These are phyloP conservation scores for Leptodactylus fuscus DNA, from an alignment of 2,113 vertebrate species.

Conservation along the genomic window DNA sequence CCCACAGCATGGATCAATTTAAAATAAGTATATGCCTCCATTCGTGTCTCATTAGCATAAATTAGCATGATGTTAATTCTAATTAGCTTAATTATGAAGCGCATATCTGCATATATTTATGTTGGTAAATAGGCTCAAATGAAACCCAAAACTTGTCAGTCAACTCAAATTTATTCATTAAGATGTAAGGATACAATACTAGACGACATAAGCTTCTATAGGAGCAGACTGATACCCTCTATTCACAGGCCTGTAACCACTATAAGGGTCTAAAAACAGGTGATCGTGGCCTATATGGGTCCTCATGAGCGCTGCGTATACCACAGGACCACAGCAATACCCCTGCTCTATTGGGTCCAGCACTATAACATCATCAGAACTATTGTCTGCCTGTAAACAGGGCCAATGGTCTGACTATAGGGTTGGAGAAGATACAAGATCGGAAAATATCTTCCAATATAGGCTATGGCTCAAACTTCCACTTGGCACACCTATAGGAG, in stretches of 20 bases:
- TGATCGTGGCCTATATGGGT: too few species aligned
- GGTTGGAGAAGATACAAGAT: too few species aligned
- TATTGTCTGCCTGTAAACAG: too few species aligned
- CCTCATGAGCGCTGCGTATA: too few species aligned
- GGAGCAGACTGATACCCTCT: neutral
- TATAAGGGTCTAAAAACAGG: too few species aligned
- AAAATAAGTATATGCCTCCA: constrained; percentile 16
- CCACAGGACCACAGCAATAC: too few species aligned
- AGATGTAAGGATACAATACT: neutral
- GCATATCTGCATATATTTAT: constrained; percentile 43
- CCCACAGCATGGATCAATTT: neutral
- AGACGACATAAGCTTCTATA: neutral
- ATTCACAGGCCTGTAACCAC: neutral
- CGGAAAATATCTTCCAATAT: too few species aligned
- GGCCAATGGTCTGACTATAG: too few species aligned
- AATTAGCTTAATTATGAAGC: constrained; percentile 40
- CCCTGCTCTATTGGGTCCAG: too few species aligned
- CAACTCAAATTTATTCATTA: neutral
- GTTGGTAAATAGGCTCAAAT: constrained; percentile 25
- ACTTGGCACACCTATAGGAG: too few species aligned
- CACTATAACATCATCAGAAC: too few species aligned
- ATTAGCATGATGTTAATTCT: constrained; percentile 41
- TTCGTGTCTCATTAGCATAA: constrained; percentile 28
- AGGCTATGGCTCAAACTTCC: too few species aligned
- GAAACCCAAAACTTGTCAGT: neutral